A percentile compares a stretch with the other conserved stretches of the same genome.
phyloP scores from a whole-genome alignment of 2,797 vertebrate species.

The Coracias cyanogaster region DNA sequence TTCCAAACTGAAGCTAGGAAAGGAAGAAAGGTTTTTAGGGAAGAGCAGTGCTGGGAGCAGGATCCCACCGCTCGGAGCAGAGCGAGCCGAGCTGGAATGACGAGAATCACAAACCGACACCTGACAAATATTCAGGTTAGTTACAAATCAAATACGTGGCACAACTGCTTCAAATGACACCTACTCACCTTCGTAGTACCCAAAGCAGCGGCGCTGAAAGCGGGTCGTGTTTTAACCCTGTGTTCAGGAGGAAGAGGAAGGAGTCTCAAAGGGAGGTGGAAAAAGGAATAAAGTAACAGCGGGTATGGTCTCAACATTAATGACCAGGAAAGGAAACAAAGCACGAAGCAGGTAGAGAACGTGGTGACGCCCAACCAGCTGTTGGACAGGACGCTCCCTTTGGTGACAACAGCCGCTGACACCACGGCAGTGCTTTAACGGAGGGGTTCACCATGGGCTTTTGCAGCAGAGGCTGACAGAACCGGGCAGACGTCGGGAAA shows the following conservation, averaged over 20 bases:
- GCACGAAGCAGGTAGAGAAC: neutral
- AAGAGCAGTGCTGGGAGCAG: neutral
- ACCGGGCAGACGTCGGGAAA: neutral
- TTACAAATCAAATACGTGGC: neutral
- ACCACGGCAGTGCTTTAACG: neutral
- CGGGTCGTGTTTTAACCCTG: neutral
- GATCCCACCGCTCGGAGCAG: neutral
- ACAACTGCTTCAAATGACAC: neutral
- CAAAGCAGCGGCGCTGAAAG: neutral
- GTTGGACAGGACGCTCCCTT: neutral
- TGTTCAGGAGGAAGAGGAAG: neutral
- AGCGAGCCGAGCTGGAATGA: neutral
- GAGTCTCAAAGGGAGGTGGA: neutral
- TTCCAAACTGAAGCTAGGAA: neutral
- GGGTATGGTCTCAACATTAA: neutral
- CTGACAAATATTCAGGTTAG: neutral
- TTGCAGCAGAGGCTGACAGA: neutral
- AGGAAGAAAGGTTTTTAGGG: neutral
- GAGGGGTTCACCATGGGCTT: neutral
- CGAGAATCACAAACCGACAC: neutral
- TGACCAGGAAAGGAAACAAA: neutral
- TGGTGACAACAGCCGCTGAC: no score
- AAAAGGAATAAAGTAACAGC: neutral
- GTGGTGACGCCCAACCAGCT: accelerated
- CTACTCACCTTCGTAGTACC: neutral